Conservation (phyloP, 2,797 vertebrate species). For the Halcyon leucocephala region DNA sequence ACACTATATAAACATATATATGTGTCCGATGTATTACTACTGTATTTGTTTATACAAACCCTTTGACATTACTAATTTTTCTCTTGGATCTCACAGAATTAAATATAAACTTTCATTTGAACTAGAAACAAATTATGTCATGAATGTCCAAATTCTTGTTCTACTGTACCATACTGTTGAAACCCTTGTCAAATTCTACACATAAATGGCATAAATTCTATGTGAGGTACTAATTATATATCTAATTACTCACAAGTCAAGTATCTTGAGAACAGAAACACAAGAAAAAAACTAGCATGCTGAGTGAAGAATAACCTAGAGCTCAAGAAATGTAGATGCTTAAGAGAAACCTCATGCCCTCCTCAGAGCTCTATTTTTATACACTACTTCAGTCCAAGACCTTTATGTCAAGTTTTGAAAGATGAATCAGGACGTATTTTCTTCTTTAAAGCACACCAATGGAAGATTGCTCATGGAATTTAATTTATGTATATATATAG, state of each 20-base stretch:
- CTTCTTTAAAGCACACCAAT: background rate
- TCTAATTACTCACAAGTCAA: background rate
- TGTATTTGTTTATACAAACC: background rate
- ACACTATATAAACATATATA: background rate
- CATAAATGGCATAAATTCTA: background rate
- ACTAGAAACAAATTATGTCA: background rate
- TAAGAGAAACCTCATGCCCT: background rate
- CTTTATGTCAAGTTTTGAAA: background rate
- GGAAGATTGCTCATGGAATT: background rate
- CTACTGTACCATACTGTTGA: background rate
- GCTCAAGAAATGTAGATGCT: background rate
- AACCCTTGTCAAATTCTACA: background rate
- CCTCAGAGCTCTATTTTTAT: background rate
- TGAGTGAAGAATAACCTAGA: background rate
- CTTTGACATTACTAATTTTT: background rate
- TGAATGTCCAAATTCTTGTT: background rate
- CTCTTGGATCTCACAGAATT: background rate
- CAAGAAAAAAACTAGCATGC: background rate
- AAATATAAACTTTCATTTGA: background rate
- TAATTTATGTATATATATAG: background rate
- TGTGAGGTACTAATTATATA: background rate
- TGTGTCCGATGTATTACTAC: background rate
- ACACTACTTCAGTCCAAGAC: background rate
- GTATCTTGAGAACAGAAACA: background rate
- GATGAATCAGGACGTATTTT: background rate